A percentile compares a stretch with the other conserved stretches of the same genome.
These are phyloP conservation scores for Laupala kohalensis DNA, from an alignment of 1,140 invertebrate genomes.

Conservation along the genomic window DNA sequence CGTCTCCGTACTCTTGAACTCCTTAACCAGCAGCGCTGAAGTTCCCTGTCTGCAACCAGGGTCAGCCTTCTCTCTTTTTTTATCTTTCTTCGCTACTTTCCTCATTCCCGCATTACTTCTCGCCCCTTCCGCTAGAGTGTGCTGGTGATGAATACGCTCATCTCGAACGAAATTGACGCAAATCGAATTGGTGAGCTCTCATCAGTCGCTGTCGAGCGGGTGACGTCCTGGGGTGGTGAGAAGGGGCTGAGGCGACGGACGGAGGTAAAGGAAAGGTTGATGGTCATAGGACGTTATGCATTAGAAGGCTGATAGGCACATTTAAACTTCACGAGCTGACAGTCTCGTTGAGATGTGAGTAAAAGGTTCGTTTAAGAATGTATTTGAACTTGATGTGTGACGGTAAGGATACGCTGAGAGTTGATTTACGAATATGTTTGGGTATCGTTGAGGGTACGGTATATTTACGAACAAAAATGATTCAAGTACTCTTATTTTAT, in stretches of 20 bases:
- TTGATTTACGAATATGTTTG: too few species aligned
- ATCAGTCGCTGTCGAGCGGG: neutral
- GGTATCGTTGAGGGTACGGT: too few species aligned
- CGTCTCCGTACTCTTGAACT: too few species aligned
- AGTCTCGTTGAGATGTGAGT: too few species aligned
- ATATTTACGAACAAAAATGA: too few species aligned
- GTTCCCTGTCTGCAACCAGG: neutral
- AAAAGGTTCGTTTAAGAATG: too few species aligned
- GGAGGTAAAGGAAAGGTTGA: neutral
- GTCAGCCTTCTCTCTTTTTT: neutral
- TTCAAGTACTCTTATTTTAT: too few species aligned
- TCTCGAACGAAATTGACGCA: neutral
- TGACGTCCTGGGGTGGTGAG: neutral
- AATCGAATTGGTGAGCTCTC: neutral
- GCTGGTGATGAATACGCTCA: neutral
- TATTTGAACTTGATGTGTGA: too few species aligned
- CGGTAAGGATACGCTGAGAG: too few species aligned
- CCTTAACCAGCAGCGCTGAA: too few species aligned
- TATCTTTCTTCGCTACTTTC: neutral
- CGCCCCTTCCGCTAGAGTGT: neutral
- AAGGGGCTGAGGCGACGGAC: neutral
- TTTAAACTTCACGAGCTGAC: too few species aligned
- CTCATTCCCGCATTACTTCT: neutral
- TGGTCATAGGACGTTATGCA: neutral
- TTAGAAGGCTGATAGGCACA: too few species aligned